phyloP scores from a whole-genome alignment of 2,888 invertebrate genomes.

The Rhogogaster chlorosoma region DNA sequence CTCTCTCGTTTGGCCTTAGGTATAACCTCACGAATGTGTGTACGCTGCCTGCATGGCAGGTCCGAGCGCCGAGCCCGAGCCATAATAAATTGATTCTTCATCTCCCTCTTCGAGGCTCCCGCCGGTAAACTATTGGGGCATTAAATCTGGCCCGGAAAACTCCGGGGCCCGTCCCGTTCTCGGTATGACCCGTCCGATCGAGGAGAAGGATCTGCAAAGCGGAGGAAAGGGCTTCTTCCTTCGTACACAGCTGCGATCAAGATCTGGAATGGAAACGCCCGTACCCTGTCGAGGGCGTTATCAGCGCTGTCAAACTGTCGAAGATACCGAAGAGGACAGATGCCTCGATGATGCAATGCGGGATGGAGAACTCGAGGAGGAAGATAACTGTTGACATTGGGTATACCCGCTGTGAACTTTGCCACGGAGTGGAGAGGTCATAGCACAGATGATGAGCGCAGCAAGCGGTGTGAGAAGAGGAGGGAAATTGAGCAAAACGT shows the following conservation, averaged over 20 bases:
- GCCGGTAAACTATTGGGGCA: slow-evolving; percentile 61
- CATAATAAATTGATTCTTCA: slow-evolving; percentile 41
- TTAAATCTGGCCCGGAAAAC: slow-evolving; percentile 18
- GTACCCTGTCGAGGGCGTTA: slow-evolving; percentile 31
- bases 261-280: slow-evolving; percentile 24
- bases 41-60: slow-evolving; percentile 9
- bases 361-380: background rate
- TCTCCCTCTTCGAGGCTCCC: slow-evolving; percentile 49
- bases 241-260: background rate
- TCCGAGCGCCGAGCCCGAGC: background rate
- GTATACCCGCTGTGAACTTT: slow-evolving; percentile 22
- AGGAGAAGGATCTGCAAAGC: background rate
- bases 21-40: slow-evolving; percentile 1
- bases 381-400: slow-evolving; percentile 58
- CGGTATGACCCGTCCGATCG: background rate
- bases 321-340: background rate
- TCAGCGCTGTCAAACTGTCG: slow-evolving; percentile 14
- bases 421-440: background rate
- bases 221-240: background rate
- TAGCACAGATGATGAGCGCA: background rate
- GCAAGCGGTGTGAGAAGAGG: background rate
- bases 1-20: slow-evolving; percentile 47
- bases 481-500: background rate
- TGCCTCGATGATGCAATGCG: slow-evolving; percentile 61
- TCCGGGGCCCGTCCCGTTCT: background rate